phyloP scores from a whole-genome alignment of 2,797 vertebrate species.

The Crenichthys baileyi region DNA sequence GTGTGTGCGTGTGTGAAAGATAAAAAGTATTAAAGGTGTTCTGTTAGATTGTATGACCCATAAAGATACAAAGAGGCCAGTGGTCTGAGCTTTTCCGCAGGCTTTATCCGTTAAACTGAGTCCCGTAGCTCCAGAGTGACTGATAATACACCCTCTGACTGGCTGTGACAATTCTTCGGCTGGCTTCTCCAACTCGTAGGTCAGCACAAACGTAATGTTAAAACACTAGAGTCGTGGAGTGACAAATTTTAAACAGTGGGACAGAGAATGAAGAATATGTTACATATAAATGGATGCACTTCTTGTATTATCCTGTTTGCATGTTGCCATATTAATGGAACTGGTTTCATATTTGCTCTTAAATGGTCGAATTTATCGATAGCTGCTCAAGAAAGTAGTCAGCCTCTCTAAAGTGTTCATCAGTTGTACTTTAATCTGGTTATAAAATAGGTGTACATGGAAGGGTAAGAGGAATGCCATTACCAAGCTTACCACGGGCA shows the following conservation, averaged over 20 bases:
- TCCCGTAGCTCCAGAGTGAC: slow-evolving; percentile 58
- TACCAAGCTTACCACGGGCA: no score
- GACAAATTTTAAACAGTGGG: slow-evolving; percentile 49
- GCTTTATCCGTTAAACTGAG: slow-evolving; percentile 68
- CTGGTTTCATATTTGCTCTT: no score
- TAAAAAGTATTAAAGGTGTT: slow-evolving; percentile 74
- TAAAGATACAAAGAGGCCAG: slow-evolving; percentile 68
- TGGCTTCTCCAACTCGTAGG: slow-evolving; percentile 43
- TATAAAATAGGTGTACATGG: no score
- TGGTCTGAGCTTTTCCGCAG: slow-evolving; percentile 58
- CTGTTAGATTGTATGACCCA: slow-evolving; percentile 70
- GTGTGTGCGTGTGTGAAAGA: slow-evolving; percentile 52
- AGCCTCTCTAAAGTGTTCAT: no score
- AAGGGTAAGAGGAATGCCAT: no score
- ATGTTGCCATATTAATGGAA: not conserved
- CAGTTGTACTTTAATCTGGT: no score
- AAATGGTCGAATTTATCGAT: no score
- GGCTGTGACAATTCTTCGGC: slow-evolving; percentile 36
- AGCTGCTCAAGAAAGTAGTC: no score
- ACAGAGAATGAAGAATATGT: slow-evolving; percentile 35
- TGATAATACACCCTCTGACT: slow-evolving; percentile 49
- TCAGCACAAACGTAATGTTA: slow-evolving; percentile 57
- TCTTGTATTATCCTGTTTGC: not conserved
- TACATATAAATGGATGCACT: slow-evolving; percentile 9
- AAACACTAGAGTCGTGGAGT: slow-evolving; percentile 39